Percentiles rank a stretch among this genome's conserved stretches.
phyloP scores from a whole-genome alignment of 2,113 vertebrate species.

The Lates calcarifer region DNA sequence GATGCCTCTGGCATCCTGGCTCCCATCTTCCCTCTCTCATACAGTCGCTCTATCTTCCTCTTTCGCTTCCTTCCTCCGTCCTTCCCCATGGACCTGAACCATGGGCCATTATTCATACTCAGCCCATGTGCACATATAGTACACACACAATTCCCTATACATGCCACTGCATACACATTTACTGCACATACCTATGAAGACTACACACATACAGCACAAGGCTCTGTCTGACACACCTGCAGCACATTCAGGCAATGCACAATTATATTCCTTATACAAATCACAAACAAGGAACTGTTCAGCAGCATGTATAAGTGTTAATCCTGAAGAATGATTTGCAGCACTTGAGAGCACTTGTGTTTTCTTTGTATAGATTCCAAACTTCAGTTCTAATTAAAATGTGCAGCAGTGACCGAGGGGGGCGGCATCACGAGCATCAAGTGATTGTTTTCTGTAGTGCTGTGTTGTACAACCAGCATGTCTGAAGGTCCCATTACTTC shows the following conservation, averaged over 20 bases:
- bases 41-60: constrained; percentile 28
- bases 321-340: neutral
- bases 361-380: neutral
- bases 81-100: constrained; percentile 27
- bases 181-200: neutral
- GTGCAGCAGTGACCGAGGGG: neutral
- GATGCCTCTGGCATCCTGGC: constrained; percentile 43
- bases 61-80: constrained; percentile 15
- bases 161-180: constrained; percentile 6
- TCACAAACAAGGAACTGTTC: neutral
- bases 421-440: neutral
- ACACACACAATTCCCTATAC: neutral
- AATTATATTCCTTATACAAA: neutral
- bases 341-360: neutral
- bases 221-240: constrained; percentile 6
- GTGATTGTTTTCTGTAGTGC: neutral
- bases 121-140: neutral
- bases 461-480: neutral
- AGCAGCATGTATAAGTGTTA: neutral
- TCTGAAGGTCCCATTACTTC: neutral
- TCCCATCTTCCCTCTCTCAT: constrained; percentile 15
- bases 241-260: neutral
- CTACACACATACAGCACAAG: neutral
- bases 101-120: constrained; percentile 40
- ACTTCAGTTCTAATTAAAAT: neutral